These are phyloP conservation scores for Glyptemys insculpta DNA, from an alignment of 2,797 vertebrate genomes.

Conservation along the genomic window DNA sequence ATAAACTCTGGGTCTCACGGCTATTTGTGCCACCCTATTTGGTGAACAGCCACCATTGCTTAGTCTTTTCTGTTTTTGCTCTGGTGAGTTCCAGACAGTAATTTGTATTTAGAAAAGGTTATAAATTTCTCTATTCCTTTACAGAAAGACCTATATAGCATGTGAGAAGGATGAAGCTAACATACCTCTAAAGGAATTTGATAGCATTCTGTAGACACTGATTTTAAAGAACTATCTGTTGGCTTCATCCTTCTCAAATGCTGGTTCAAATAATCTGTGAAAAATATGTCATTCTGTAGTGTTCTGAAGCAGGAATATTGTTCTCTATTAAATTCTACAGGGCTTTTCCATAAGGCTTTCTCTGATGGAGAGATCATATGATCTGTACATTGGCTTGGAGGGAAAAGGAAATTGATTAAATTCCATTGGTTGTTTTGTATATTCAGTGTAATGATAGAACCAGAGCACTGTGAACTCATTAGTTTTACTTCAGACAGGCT, in stretches of 20 bases:
- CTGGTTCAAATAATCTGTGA: background rate
- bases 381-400: background rate
- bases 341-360: background rate
- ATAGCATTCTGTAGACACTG: slow-evolving; percentile 5
- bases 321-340: background rate
- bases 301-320: slow-evolving; percentile 21
- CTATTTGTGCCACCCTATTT: background rate
- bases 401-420: background rate
- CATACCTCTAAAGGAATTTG: slow-evolving; percentile 35
- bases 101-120: background rate
- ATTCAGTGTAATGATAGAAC: background rate
- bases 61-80: background rate
- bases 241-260: background rate
- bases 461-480: background rate
- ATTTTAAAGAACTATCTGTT: slow-evolving; percentile 17
- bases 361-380: background rate
- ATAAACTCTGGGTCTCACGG: background rate
- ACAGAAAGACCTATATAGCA: background rate
- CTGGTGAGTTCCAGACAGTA: background rate
- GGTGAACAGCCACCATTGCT: background rate
- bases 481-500: background rate
- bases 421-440: background rate
- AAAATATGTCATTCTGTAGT: background rate
- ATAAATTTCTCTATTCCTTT: background rate
- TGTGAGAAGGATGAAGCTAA: slow-evolving; percentile 10